Conservation (phyloP, 2,113 vertebrate species). For the Prochilodus magdalenae region DNA sequence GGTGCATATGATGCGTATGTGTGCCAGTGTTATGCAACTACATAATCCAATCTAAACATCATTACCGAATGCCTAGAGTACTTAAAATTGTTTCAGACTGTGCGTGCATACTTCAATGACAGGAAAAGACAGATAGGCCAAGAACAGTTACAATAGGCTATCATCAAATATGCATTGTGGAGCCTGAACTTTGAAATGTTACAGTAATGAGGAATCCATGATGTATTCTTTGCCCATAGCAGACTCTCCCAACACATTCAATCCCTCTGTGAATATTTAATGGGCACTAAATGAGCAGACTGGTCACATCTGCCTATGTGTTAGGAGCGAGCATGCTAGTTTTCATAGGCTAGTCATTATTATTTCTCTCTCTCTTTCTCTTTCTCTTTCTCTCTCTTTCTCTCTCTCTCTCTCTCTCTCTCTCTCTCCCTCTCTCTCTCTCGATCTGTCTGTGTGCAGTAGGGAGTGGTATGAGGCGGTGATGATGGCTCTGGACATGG, state of each 20-base stretch:
- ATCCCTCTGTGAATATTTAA: constrained; percentile 6
- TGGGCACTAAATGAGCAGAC: constrained; percentile 24
- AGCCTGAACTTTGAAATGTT: constrained; percentile 6
- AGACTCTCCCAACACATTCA: neutral
- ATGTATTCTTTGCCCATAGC: neutral
- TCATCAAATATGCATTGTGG: neutral
- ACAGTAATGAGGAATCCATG: neutral
- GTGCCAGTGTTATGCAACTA: neutral
- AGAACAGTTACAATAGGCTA: neutral
- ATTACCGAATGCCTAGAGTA: neutral
- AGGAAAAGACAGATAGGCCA: neutral
- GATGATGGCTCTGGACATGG: constrained; percentile 98
- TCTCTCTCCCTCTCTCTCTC: constrained; percentile 16
- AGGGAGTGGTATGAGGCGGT: constrained; percentile 94
- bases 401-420: constrained; percentile 13
- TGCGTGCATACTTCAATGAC: neutral
- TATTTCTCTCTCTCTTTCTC: constrained; percentile 16
- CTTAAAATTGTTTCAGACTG: neutral
- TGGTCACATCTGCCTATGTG: neutral
- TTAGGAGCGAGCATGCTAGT: neutral
- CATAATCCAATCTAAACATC: constrained; percentile 1
- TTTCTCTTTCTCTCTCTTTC: constrained; percentile 23
- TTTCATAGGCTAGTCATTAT: constrained; percentile 8
- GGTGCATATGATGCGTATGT: neutral
- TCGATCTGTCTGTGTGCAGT: constrained; percentile 54